A percentile compares a stretch with the other conserved stretches of the same genome.
phyloP scores from a whole-genome alignment of 2,113 vertebrate species.

The Peromyscus polionotus region DNA sequence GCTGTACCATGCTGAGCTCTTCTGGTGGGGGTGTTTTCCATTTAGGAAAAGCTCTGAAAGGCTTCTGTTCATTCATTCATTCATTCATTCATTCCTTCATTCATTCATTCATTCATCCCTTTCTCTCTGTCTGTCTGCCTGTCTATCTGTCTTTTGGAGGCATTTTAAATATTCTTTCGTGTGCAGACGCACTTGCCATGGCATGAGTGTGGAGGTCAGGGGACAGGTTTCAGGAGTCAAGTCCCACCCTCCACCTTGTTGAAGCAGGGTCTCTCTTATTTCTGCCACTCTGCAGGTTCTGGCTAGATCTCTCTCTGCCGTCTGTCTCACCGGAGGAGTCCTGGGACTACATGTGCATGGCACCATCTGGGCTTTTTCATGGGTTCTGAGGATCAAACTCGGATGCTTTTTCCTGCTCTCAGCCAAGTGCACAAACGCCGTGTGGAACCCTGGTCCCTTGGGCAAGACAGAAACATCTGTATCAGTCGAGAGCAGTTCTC shows the following conservation, averaged over 20 bases:
- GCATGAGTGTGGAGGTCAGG: background rate
- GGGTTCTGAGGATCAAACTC: background rate
- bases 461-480: conserved; percentile 88
- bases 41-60: conserved; percentile 86
- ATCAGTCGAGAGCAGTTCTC: conserved; percentile 82
- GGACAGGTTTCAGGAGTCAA: background rate
- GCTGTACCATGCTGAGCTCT: conserved; percentile 88
- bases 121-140: background rate
- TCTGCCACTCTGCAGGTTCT: background rate
- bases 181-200: background rate
- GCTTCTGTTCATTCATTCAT: background rate
- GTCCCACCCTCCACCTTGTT: too few relatives aligned
- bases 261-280: background rate
- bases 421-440: conserved; percentile 85
- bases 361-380: background rate
- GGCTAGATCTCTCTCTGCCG: background rate
- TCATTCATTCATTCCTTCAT: too few relatives aligned
- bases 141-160: background rate
- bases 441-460: conserved; percentile 85
- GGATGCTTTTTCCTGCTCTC: conserved; percentile 81
- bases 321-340: background rate
- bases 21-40: conserved; percentile 86
- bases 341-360: too few relatives aligned
- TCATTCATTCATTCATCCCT: background rate
- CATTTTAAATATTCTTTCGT: background rate